Evolutionary conservation across 2,888 invertebrate species (phyloP).

Genomic region (Chrysomela aeneicollis): DNA sequence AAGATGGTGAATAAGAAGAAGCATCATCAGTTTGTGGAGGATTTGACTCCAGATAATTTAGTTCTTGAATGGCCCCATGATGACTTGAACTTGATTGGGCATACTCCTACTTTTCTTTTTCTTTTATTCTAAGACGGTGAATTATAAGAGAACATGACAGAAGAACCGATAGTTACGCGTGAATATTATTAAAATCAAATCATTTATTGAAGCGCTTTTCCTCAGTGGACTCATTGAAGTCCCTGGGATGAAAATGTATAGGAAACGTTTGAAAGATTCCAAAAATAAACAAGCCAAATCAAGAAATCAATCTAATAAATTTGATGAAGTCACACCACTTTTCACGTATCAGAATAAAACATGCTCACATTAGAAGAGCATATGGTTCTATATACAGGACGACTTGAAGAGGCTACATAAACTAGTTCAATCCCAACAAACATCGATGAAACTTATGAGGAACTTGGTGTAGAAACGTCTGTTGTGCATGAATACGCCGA

Average conservation of each 20-base stretch:
- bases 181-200: background rate
- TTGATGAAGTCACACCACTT: constrained; percentile 48
- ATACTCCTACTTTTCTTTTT: background rate
- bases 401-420: constrained; percentile 47
- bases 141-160: background rate
- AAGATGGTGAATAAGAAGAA: background rate
- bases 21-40: background rate
- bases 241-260: constrained; percentile 44
- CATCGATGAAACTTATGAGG: constrained; percentile 38
- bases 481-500: constrained; percentile 36
- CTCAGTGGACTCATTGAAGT: constrained; percentile 46
- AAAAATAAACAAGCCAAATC: constrained; percentile 45
- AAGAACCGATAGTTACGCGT: background rate
- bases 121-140: background rate
- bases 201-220: constrained; percentile 45
- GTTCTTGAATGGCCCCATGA: background rate
- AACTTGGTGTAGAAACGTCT: constrained; percentile 32
- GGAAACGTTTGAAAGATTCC: constrained; percentile 45
- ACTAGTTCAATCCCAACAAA: constrained; percentile 47
- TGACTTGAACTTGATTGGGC: background rate
- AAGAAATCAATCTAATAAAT: constrained; percentile 45
- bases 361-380: constrained; percentile 46
- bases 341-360: constrained; percentile 43
- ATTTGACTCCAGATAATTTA: background rate
- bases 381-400: constrained; percentile 54